Base-by-base conservation (phyloP, 2,113 vertebrate genomes). In the Vimba vimba region DNA sequence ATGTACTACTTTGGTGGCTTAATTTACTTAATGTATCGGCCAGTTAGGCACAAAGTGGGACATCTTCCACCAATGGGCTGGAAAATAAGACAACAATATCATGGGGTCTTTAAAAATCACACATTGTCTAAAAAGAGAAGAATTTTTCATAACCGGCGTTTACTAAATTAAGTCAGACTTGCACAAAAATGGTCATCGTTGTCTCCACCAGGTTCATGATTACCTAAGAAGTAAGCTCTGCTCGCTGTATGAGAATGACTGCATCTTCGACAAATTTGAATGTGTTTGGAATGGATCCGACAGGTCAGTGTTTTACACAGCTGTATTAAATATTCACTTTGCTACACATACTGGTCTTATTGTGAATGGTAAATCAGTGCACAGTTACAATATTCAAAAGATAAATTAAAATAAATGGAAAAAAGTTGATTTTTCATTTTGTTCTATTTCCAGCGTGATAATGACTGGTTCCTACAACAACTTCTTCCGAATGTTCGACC, bases 401-500 rank as follows among this genome's bases (percentile, higher is more conserved):
- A 39, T 27, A 50, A 50, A 76, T 52, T 55, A 21, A 21, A 55
- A 55, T 55, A 55, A 55, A 55, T 6, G 19, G 7, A 30, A 7
- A 19, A 55, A 55, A 55, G 39, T 27, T 64, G 13, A 27, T 66
- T 23, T 55, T 36, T 21, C 25, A 3, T 45, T 57, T 30, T 45
- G 66, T 74, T 76, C 64, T 68, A 2, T 82, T 80, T 52, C 43
- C 93, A 99, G 98, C 0, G 98, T 99, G 92, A 99, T 99, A 95
- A 99, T 99, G 98, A 99, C 97, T 0, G 98, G 98, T 83, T 99
- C 98, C 90, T 99, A 99, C 96, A 99, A 99, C 95, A 99, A 99
- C 93, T 97, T 97, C 94, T 97, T 97, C 93, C 95, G 97, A 92
- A 97, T 97, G 97, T 97, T 97, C 0, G 97, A 97, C 91, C 95